Evolutionary conservation across 2,888 invertebrate species (phyloP).

Genomic region (Drosophila buzzatii): DNA sequence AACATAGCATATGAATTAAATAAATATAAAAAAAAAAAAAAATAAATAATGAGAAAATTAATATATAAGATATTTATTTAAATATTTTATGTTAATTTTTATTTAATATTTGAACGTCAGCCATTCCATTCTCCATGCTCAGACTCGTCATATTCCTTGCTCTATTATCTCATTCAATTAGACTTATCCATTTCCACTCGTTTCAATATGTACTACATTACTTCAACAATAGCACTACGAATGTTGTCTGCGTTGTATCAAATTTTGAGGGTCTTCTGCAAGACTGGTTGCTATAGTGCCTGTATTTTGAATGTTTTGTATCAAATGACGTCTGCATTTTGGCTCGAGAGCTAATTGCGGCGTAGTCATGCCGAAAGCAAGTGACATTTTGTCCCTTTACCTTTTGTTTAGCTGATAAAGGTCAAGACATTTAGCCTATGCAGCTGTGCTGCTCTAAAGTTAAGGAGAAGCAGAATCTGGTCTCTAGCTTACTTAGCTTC

Average conservation of each 20-base stretch:
- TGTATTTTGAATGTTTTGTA: neutral
- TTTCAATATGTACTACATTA: too few species aligned
- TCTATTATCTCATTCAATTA: neutral
- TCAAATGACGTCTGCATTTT: neutral
- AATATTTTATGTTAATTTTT: too few species aligned
- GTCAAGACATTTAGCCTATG: neutral
- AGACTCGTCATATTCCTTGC: too few species aligned
- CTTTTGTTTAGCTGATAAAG: neutral
- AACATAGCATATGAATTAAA: too few species aligned
- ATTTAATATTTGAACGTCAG: too few species aligned
- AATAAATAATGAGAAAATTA: too few species aligned
- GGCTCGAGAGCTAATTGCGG: neutral
- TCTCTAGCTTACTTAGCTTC: neutral
- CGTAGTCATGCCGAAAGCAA: neutral
- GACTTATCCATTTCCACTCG: neutral
- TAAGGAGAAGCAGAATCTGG: neutral
- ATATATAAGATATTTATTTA: too few species aligned
- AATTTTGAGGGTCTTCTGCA: neutral
- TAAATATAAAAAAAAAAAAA: too few species aligned
- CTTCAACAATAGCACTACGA: neutral
- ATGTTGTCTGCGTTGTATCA: neutral
- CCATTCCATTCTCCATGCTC: too few species aligned
- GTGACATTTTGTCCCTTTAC: neutral
- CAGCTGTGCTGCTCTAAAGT: neutral
- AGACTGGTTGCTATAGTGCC: neutral